Evolutionary conservation across 1,140 invertebrate genomes (phyloP), one percentile per base, ranked within the genome.

Genomic region (Augochlora pura): DNA sequence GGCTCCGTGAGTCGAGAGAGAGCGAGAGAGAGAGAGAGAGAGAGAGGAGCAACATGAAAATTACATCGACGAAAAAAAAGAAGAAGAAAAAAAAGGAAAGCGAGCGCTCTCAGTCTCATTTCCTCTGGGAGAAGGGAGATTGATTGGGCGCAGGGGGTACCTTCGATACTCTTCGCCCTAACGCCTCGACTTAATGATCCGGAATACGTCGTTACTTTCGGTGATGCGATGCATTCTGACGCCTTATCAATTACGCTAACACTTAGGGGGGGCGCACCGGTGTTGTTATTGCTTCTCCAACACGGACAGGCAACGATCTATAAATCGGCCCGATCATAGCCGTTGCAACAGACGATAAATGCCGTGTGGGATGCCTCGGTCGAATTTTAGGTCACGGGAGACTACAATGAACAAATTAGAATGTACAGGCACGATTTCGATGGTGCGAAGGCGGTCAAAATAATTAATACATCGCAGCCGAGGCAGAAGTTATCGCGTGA

Each of bases 21-120:
- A n/a, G n/a, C n/a, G n/a, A n/a, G n/a, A n/a, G n/a, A n/a, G n/a
- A n/a, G n/a, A n/a, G n/a, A n/a, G 5, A 25, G 18, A 46, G 12
- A n/a, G 38, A 38, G 14, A 25, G 16, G 3, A 38, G 12, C 14
- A 70, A 14, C 46, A 4, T 16, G 10, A 39, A 23, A 23, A 46
- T 66, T 46, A 46, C 12, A 49, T 46, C 64, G 5, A 12, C 3
- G 6, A 9, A n/a, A 25, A 27, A 59, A n/a, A n/a, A n/a, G n/a
- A n/a, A n/a, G n/a, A n/a, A n/a, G n/a, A n/a, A n/a, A n/a, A n/a
- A n/a, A n/a, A n/a, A n/a, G n/a, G 39, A 27, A 42, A 32, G 42
- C 46, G 49, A 68, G n/a, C 73, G n/a, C 73, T 77, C 60, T 85
- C 68, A 82, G 74, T 82, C 73, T 85, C 42, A 82, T 85, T 85